These are phyloP conservation scores for Corvus cornix DNA, from an alignment of 2,113 vertebrate genomes.

Conservation along the genomic window DNA sequence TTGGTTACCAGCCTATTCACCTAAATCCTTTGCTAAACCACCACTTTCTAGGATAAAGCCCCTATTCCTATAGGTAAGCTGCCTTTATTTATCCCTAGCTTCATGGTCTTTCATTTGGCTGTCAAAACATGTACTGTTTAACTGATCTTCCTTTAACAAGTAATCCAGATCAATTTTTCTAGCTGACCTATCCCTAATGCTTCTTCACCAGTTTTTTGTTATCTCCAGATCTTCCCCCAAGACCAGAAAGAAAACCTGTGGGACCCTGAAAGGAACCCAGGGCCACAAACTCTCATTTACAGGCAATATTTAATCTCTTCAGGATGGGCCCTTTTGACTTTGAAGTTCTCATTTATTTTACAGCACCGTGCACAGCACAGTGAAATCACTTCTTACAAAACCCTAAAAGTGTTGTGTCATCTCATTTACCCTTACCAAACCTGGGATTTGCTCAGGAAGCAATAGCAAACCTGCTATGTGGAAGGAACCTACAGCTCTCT, in stretches of 20 bases:
- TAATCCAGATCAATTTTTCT: slow-evolving; percentile 37
- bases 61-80: slow-evolving; percentile 33
- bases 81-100: slow-evolving; percentile 34
- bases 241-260: not conserved
- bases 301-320: not conserved
- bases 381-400: not conserved
- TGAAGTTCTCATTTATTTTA: not conserved
- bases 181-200: not conserved
- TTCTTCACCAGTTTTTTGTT: not conserved
- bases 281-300: not conserved
- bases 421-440: not conserved
- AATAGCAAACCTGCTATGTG: not conserved
- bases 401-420: not conserved
- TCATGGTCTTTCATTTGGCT: slow-evolving; percentile 9
- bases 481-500: not conserved
- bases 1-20: slow-evolving; percentile 33
- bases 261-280: not conserved
- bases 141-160: slow-evolving; percentile 9
- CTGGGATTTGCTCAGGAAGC: not conserved
- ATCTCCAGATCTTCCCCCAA: not conserved
- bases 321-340: not conserved
- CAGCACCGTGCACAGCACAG: accelerated
- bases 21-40: slow-evolving; percentile 49
- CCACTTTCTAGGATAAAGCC: slow-evolving; percentile 35
- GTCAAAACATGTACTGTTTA: not conserved